These are phyloP conservation scores for Gymnocephalus cernua DNA, from an alignment of 2,113 vertebrate genomes.

Conservation along the genomic window DNA sequence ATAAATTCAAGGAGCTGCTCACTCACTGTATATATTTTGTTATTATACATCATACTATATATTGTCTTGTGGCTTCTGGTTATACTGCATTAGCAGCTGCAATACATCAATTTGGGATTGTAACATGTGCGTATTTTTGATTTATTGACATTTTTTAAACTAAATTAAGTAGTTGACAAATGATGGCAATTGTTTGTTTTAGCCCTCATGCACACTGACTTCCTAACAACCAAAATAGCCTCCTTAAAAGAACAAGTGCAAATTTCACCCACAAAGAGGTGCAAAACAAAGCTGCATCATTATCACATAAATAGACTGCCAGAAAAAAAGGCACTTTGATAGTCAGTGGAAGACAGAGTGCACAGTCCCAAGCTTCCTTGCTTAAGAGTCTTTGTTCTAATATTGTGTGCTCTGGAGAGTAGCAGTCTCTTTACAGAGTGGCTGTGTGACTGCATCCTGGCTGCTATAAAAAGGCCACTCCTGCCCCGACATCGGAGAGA, in stretches of 20 bases:
- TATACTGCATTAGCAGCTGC: not conserved
- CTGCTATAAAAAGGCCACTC: conserved; percentile 74
- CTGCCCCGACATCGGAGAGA: conserved; percentile 62
- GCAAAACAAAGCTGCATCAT: conserved; percentile 34
- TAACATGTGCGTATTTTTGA: not conserved
- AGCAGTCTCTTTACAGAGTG: conserved; percentile 61
- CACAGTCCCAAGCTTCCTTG: conserved; percentile 51
- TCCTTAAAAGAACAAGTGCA: not conserved
- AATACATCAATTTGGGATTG: not conserved
- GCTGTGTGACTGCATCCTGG: conserved; percentile 68
- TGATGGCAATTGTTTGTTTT: not conserved
- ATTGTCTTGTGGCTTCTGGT: not conserved
- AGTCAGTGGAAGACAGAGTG: conserved; percentile 44
- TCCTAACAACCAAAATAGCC: conserved; percentile 7
- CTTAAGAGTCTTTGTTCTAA: conserved; percentile 75
- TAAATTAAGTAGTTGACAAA: not conserved
- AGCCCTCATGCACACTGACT: not conserved
- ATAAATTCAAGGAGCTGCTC: not conserved
- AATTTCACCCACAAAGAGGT: not conserved
- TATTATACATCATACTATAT: not conserved
- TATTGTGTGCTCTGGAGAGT: conserved; percentile 69
- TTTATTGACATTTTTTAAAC: not conserved
- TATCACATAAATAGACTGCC: conserved; percentile 18
- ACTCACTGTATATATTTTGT: not conserved
- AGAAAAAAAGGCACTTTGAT: conserved; percentile 46